These are phyloP conservation scores for Arctia plantaginis DNA, from an alignment of 2,888 invertebrate species.

Conservation along the genomic window DNA sequence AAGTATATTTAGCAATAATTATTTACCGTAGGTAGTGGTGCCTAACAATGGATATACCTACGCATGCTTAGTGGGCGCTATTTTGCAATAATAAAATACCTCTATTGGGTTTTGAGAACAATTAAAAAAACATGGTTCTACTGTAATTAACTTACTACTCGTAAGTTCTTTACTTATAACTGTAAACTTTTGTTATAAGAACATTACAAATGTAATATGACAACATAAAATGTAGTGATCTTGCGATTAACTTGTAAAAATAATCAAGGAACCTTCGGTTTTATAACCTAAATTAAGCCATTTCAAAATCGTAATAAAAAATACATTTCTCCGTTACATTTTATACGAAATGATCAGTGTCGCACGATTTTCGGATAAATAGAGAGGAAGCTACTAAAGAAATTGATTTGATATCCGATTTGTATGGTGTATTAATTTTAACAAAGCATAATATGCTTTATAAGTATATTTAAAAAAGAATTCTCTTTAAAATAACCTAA, in stretches of 20 bases:
- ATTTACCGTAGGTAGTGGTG: conserved; percentile 52
- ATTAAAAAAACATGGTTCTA: too few relatives aligned
- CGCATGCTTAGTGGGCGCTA: conserved; percentile 57
- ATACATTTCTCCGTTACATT: conserved; percentile 43
- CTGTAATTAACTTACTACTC: too few relatives aligned
- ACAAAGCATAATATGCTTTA: neutral
- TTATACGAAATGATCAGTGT: conserved; percentile 43
- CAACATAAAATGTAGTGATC: neutral
- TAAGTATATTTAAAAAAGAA: neutral
- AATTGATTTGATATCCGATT: conserved; percentile 36
- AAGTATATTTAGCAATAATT: conserved; percentile 51
- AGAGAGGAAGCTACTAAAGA: conserved; percentile 38
- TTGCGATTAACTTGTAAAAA: neutral
- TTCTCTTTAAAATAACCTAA: neutral
- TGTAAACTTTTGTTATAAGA: neutral
- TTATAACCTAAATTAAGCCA: conserved; percentile 29
- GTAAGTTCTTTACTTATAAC: neutral
- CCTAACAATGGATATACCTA: conserved; percentile 21
- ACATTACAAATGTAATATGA: neutral
- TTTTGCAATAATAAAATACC: conserved; percentile 47
- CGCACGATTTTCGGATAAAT: conserved; percentile 45
- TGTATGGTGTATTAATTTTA: neutral
- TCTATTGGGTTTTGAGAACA: neutral
- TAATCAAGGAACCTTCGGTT: neutral
- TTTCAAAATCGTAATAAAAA: conserved; percentile 38